phyloP scores from a whole-genome alignment of 2,113 vertebrate genomes.

The Gadus macrocephalus region DNA sequence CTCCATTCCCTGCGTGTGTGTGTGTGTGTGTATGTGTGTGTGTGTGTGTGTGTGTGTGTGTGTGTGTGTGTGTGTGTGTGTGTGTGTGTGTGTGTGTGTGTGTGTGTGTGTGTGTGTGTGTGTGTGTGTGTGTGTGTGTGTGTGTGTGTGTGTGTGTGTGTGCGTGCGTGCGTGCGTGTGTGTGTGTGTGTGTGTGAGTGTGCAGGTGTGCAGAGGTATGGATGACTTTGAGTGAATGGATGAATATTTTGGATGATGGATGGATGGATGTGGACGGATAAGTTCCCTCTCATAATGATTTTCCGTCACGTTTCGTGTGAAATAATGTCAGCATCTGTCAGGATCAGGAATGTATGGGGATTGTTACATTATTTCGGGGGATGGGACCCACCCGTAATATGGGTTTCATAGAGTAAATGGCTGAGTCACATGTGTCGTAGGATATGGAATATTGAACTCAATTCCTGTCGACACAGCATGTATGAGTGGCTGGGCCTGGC shows the following conservation, averaged over 20 bases:
- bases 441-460: not conserved
- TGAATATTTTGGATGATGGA: too few relatives aligned
- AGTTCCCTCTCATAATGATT: too few relatives aligned
- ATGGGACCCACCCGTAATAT: conserved; percentile 9
- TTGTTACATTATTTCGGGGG: conserved; percentile 7
- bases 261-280: not conserved
- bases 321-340: conserved; percentile 26
- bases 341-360: conserved; percentile 6
- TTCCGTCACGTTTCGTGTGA: not conserved
- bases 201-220: too few relatives aligned
- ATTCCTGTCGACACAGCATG: not conserved
- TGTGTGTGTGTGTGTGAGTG: too few relatives aligned
- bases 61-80: too few relatives aligned
- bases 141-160: too few relatives aligned
- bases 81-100: not conserved
- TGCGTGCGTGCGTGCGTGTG: too few relatives aligned
- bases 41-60: too few relatives aligned
- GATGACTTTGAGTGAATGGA: too few relatives aligned
- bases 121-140: too few relatives aligned
- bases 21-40: conserved; percentile 11
- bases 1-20: not conserved
- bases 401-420: conserved; percentile 3
- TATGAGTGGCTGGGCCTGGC: too few relatives aligned
- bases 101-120: too few relatives aligned
- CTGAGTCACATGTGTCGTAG: not conserved